phyloP scores from a whole-genome alignment of 2,888 invertebrate species.

The Phania funesta region DNA sequence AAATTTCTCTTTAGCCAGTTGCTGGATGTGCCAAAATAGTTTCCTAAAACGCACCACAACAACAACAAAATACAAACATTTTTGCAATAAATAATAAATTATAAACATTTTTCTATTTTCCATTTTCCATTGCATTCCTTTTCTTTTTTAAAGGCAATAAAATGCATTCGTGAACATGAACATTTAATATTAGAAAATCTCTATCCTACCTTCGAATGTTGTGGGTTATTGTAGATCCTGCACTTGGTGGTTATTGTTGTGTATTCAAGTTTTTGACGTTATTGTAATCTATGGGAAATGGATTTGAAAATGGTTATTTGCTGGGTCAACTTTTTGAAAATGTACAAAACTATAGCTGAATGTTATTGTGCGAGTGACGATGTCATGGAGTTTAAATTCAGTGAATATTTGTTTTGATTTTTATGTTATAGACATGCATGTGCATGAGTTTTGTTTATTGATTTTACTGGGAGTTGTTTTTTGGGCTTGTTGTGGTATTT shows the following conservation, averaged over 20 bases:
- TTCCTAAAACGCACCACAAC: constrained; percentile 1
- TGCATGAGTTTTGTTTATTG: constrained; percentile 29
- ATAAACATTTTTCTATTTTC: constrained; percentile 28
- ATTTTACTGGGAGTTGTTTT: neutral
- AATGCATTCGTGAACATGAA: constrained; percentile 39
- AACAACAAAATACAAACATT: neutral
- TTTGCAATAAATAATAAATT: constrained; percentile 55
- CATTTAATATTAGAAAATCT: constrained; percentile 18
- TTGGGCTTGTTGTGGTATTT: constrained; percentile 10
- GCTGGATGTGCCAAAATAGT: neutral
- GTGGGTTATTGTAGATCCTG: neutral
- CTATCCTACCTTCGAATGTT: constrained; percentile 24
- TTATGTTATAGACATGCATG: constrained; percentile 23
- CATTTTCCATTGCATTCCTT: neutral
- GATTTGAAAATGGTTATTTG: constrained; percentile 34
- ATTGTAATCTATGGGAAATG: constrained; percentile 14
- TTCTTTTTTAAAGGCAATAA: constrained; percentile 26
- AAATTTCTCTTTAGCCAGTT: neutral
- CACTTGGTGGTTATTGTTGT: neutral
- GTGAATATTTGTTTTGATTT: constrained; percentile 19
- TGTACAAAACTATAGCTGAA: constrained; percentile 16
- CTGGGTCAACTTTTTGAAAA: constrained; percentile 10
- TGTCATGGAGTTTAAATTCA: constrained; percentile 1
- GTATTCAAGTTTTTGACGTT: neutral
- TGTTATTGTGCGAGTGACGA: neutral